Evolutionary conservation across 2,888 invertebrate species (phyloP).

Genomic region (Lasioglossum pauxillum): DNA sequence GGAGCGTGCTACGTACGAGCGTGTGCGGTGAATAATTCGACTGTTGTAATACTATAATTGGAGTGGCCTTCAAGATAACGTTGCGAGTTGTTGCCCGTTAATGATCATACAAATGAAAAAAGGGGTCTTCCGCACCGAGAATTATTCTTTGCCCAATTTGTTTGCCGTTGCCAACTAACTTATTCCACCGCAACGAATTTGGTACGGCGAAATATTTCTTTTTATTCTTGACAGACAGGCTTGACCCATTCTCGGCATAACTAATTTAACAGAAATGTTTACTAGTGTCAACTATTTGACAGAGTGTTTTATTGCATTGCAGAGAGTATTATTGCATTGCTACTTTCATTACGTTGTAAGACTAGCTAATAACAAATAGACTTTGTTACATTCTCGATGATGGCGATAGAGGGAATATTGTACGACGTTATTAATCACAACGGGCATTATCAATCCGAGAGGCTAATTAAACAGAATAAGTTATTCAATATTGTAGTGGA

Average conservation of each 20-base stretch:
- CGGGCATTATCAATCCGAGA: neutral
- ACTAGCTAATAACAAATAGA: neutral
- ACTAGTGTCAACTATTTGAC: neutral
- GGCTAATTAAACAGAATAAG: neutral
- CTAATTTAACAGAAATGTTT: too few species aligned
- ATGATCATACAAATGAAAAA: conserved; percentile 33
- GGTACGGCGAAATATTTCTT: neutral
- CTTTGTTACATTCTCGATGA: neutral
- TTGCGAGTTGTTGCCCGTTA: conserved; percentile 37
- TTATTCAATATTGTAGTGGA: neutral
- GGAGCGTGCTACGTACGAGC: conserved; percentile 35
- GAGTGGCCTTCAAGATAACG: conserved; percentile 35
- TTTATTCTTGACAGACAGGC: neutral
- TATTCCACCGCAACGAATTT: neutral
- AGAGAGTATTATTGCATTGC: neutral
- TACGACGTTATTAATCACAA: neutral
- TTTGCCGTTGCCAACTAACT: neutral
- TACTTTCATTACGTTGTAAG: neutral
- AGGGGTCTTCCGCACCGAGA: conserved; percentile 10
- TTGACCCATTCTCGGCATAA: neutral
- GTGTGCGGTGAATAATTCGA: conserved; percentile 36
- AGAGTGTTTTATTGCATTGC: neutral
- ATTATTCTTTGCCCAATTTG: conserved; percentile 24
- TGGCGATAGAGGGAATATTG: neutral
- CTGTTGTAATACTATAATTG: conserved; percentile 48